Evolutionary conservation across 2,797 vertebrate species (phyloP), one percentile per base, ranked within the genome.

Genomic region (Protonibea diacanthus): DNA sequence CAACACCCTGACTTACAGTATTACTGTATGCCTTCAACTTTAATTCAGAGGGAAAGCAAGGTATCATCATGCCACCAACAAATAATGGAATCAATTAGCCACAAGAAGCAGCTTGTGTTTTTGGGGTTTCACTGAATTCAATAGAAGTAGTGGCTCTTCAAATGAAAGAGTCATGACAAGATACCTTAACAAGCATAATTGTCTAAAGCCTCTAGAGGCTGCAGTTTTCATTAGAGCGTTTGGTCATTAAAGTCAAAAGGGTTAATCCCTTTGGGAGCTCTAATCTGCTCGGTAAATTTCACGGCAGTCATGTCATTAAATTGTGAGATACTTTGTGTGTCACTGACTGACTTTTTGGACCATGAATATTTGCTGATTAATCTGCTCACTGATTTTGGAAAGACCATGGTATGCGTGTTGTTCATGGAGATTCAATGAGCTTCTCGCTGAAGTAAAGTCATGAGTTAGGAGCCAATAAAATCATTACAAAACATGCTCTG

Each of bases 181-280:
- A 83, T 79, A 71, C 13, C 17, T 52, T 66, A 72, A 81, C 75
- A 53, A 72, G 72, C 76, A 78, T 58, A 70, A 8, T 27, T 20
- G 72, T 69, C 60, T 58, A 57, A 76, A 82, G 20, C 65, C 51
- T 78, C 74, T 20, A 12, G 69, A 78, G 81, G 71, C 66, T 18
- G 21, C 60, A 17, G 9, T 77, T 72, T 82, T 58, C 73, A 78
- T 76, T n/a, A 57, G 55, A 69, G 74, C 76, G 11, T 17, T 20
- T 42, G 79, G 77, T 82, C 78, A 75, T 86, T 82, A 73, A 53
- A 80, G 85, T 71, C 66, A 69, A 67, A 81, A 61, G 71, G 73
- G 76, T 81, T 80, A 67, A 86, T 82, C 81, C 79, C 56, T 48
- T 1, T 0, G 55, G 71, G 65, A 78, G 66, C 51, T 20, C 59